Evolutionary conservation across 1,140 invertebrate species (phyloP).

Genomic region (Venustaconcha ellipsiformis): DNA sequence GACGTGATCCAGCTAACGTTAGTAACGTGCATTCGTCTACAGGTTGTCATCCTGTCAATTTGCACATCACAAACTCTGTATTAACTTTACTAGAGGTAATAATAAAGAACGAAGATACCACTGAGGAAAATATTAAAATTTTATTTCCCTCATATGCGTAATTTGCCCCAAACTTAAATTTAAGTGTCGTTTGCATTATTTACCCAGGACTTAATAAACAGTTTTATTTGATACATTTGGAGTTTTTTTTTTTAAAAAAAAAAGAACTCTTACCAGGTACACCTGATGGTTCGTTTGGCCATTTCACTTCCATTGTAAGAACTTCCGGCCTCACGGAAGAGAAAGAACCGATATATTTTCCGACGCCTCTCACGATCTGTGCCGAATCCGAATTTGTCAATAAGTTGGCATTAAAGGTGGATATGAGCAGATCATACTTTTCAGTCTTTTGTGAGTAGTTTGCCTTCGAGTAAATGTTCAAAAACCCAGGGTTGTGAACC

Average conservation of each 20-base stretch:
- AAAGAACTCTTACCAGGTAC: slow-evolving; percentile 42
- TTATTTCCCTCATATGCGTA: background rate
- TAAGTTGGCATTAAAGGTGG: slow-evolving; percentile 40
- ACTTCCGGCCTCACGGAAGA: slow-evolving; percentile 13
- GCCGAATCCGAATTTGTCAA: slow-evolving; percentile 35
- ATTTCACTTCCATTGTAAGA: slow-evolving; percentile 35
- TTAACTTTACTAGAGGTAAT: too few species aligned
- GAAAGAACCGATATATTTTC: slow-evolving; percentile 31
- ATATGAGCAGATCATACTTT: slow-evolving; percentile 41
- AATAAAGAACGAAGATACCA: background rate
- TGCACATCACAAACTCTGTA: too few species aligned
- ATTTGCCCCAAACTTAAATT: background rate
- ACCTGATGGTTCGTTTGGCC: slow-evolving; percentile 51
- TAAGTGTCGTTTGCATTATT: background rate
- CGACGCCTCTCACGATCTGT: slow-evolving; percentile 35
- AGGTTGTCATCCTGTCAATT: too few species aligned
- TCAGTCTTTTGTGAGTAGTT: background rate
- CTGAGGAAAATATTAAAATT: background rate
- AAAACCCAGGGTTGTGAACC: slow-evolving; percentile 37
- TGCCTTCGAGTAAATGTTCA: slow-evolving; percentile 30
- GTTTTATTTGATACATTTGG: background rate
- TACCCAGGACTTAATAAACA: background rate
- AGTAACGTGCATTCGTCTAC: too few species aligned
- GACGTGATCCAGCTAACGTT: too few species aligned
- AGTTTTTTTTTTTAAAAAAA: background rate